Base-by-base conservation (phyloP, 1,140 invertebrate genomes). In the Drosophila ohnishii region DNA sequence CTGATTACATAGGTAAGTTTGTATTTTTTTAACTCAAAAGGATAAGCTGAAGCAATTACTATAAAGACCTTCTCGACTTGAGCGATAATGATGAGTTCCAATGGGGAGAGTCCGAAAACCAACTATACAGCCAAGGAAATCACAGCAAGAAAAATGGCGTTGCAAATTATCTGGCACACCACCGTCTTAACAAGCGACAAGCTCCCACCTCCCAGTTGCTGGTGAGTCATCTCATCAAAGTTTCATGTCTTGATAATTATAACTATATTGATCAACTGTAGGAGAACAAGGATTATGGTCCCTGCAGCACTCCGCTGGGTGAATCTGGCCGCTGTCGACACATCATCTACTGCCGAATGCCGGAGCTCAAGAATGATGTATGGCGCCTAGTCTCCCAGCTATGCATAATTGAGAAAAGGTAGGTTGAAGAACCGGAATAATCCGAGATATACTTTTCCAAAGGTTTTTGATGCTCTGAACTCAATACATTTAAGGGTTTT, bases 391-490 rank as follows among this genome's bases (percentile, higher is more conserved):
- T 95, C 78, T 93, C 95, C 47, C 94, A 95, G 75, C 89, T 95
- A 13, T 96, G 95, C 80, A 93, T 95, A 14, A 95, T 96, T 59
- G 92, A 94, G 59, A 90, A 92, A 45, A 92, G 92, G 95, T 95
- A 7, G 9, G 47, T 30, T 30, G 9, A 35, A 14, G 14, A 10
- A 35, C 2, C 9, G 30, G 9, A 35, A 28, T 28, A 28, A 5
- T 5, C 5, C 25, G 25, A 0, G 5, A 28, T 28, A 28, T 5
- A 28, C 25, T 28, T 28, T 28, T 28, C 25, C 25, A 28, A 28
- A 28, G 5, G 25, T 28, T 28, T 28, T 28, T 6, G 5, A 28
- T 28, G 25, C 25, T 5, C 0, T 28, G 5, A 5, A 5, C 25
- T 28, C 25, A 28, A 28, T 28, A 5, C 5, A 28, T 6, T 28